A percentile compares a stretch with the other conserved stretches of the same genome.
Evolutionary conservation across 2,797 vertebrate species (phyloP).

Genomic region (Anguilla obscura): DNA sequence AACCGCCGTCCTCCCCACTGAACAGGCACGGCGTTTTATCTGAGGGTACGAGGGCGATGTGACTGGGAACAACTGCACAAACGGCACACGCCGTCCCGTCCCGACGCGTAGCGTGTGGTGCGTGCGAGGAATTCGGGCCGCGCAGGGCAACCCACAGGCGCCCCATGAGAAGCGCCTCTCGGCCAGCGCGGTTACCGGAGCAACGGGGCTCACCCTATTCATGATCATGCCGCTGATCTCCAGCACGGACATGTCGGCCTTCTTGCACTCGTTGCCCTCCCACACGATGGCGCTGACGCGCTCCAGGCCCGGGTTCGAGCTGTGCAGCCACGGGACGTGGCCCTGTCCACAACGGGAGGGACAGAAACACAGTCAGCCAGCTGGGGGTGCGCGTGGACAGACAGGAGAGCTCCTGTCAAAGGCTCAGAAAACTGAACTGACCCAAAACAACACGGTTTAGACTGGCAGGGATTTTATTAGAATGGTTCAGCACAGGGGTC

Average conservation of each 20-base stretch:
- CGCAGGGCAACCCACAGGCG: neutral
- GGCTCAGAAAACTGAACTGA: too few relatives aligned
- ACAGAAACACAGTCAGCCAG: constrained; percentile 4
- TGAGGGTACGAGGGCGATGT: neutral
- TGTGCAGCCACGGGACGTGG: constrained; percentile 93
- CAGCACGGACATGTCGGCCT: constrained; percentile 98
- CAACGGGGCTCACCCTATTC: constrained; percentile 82
- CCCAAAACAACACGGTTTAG: neutral
- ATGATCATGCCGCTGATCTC: constrained; percentile 99
- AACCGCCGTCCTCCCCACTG: neutral
- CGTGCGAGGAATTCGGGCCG: neutral
- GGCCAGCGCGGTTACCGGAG: neutral
- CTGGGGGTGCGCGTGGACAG: neutral
- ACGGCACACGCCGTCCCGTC: neutral
- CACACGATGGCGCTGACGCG: constrained; percentile 97
- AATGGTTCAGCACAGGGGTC: neutral
- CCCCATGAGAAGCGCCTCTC: neutral
- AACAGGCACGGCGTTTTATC: neutral
- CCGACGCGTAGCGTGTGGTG: neutral
- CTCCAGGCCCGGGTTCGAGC: constrained; percentile 90
- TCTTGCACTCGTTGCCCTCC: constrained; percentile 98
- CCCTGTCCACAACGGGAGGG: constrained; percentile 68
- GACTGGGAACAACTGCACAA: neutral
- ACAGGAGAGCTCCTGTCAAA: neutral
- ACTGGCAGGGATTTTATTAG: neutral